Conservation (phyloP, 2,888 invertebrate genomes). For the Agrilus mali region DNA sequence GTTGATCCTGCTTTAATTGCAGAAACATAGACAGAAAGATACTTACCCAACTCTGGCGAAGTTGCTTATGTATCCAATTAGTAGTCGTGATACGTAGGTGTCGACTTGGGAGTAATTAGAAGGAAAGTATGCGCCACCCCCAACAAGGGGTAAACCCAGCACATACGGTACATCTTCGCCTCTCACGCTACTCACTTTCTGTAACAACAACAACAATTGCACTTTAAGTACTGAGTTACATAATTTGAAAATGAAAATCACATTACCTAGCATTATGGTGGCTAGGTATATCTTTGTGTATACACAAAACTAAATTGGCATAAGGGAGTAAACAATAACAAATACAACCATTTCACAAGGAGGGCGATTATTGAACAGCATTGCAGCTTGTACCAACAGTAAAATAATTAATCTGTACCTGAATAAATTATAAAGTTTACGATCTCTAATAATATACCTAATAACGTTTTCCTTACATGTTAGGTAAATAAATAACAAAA, state of each 20-base stretch:
- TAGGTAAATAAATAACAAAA: too few relatives aligned
- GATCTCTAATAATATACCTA: too few relatives aligned
- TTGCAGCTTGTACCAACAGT: too few relatives aligned
- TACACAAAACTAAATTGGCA: too few relatives aligned
- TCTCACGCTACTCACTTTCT: slow-evolving; percentile 70
- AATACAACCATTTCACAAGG: background rate
- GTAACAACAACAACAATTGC: slow-evolving; percentile 25
- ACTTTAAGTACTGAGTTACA: too few relatives aligned
- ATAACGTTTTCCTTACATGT: too few relatives aligned
- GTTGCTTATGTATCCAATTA: slow-evolving; percentile 77
- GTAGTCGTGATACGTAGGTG: slow-evolving; percentile 60
- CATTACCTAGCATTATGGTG: too few relatives aligned
- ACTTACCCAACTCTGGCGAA: slow-evolving; percentile 80
- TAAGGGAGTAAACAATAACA: background rate
- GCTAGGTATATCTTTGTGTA: too few relatives aligned
- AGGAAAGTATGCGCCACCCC: slow-evolving; percentile 48
- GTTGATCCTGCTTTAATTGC: background rate
- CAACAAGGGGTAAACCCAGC: slow-evolving; percentile 65
- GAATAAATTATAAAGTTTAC: too few relatives aligned
- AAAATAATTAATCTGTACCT: too few relatives aligned
- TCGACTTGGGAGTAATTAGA: slow-evolving; percentile 72
- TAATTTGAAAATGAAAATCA: too few relatives aligned
- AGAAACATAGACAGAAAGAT: background rate
- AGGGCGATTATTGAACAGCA: too few relatives aligned
- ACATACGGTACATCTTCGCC: slow-evolving; percentile 82